These are phyloP conservation scores for Bombus breviceps DNA, from an alignment of 1,140 invertebrate species.

Conservation along the genomic window DNA sequence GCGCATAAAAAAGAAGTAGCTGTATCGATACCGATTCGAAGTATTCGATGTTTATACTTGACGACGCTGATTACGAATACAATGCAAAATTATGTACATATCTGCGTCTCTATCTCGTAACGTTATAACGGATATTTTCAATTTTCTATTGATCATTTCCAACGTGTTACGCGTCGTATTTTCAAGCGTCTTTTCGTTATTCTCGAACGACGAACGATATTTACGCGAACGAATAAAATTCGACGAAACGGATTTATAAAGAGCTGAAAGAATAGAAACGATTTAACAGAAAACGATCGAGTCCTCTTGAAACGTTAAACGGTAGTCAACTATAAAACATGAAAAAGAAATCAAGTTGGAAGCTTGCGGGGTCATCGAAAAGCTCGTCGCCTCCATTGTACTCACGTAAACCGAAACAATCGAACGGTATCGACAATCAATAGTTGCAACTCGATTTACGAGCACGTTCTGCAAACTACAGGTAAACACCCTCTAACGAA, in stretches of 20 bases:
- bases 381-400: background rate
- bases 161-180: background rate
- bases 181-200: background rate
- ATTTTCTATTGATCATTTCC: background rate
- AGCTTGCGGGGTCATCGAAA: background rate
- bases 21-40: too few relatives aligned
- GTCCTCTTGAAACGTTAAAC: background rate
- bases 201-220: background rate
- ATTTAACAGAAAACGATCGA: background rate
- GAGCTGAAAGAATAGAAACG: too few relatives aligned
- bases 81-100: too few relatives aligned
- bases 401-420: constrained; percentile 3
- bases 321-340: background rate
- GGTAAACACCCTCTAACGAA: background rate
- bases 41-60: too few relatives aligned
- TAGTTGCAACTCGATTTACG: constrained; percentile 12
- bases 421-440: background rate
- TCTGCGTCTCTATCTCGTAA: too few relatives aligned
- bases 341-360: background rate
- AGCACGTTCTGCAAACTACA: background rate
- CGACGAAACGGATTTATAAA: background rate
- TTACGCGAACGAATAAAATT: background rate
- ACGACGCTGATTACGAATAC: too few relatives aligned
- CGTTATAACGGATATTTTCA: background rate
- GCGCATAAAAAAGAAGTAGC: too few relatives aligned